phyloP scores from a whole-genome alignment of 2,113 vertebrate genomes.

The Mirza zaza region DNA sequence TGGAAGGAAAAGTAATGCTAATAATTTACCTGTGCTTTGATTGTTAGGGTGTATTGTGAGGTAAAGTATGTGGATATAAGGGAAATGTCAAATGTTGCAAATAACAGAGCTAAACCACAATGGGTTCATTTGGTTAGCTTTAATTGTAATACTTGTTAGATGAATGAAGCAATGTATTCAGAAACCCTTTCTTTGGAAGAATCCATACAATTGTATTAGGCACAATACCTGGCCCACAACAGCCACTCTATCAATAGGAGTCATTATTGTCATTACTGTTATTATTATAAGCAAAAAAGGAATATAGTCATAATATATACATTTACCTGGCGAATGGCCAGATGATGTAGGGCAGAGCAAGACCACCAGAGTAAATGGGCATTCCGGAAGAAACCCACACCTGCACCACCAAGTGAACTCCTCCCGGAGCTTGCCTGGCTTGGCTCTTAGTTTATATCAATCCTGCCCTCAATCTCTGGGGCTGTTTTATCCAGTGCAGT shows the following conservation, averaged over 20 bases:
- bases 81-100: conserved; percentile 71
- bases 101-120: conserved; percentile 58
- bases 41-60: conserved; percentile 68
- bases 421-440: neutral
- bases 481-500: neutral
- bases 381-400: neutral
- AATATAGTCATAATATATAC: neutral
- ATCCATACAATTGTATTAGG: neutral
- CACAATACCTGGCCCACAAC: neutral
- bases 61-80: conserved; percentile 59
- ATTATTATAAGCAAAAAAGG: neutral
- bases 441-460: neutral
- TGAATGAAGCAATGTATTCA: conserved; percentile 73
- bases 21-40: conserved; percentile 64
- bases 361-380: neutral
- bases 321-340: neutral
- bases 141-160: conserved; percentile 79
- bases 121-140: conserved; percentile 73
- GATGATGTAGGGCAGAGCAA: neutral
- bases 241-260: neutral
- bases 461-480: neutral
- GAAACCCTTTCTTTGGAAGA: conserved; percentile 39
- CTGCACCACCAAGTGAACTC: neutral
- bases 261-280: neutral
- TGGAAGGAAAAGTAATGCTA: conserved; percentile 56